Conservation (phyloP, 92 coral and sea anemone genomes). For the Porites evermanni region DNA sequence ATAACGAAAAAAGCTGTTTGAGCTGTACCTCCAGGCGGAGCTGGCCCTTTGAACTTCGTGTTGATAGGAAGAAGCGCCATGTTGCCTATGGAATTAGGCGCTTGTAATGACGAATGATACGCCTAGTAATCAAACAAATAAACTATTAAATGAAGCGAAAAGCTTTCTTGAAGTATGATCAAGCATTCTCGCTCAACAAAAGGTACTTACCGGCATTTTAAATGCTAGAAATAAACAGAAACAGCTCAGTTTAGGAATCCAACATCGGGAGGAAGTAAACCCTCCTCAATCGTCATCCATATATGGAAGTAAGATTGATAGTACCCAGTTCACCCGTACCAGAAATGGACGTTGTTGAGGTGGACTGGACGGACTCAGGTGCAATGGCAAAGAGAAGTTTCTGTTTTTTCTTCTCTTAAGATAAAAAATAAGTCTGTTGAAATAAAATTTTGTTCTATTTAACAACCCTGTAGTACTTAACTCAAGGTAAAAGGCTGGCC, state of each 20-base stretch:
- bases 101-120: slow-evolving; percentile 91
- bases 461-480: no score
- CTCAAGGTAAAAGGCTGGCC: no score
- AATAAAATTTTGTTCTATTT: no score
- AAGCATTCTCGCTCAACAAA: background rate
- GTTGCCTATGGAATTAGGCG: slow-evolving; percentile 87
- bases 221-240: slow-evolving; percentile 27
- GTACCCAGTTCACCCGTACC: slow-evolving; percentile 12
- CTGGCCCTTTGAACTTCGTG: slow-evolving; percentile 95
- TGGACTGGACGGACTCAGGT: background rate
- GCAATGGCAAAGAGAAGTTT: no score
- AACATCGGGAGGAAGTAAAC: slow-evolving; percentile 45
- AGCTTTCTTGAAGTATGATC: background rate
- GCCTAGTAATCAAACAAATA: slow-evolving; percentile 66
- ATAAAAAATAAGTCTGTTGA: no score
- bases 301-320: slow-evolving; percentile 17
- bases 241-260: background rate
- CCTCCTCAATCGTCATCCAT: slow-evolving; percentile 31
- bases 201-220: slow-evolving; percentile 40
- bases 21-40: slow-evolving; percentile 91
- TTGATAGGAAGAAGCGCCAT: slow-evolving; percentile 99
- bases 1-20: background rate
- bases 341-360: background rate
- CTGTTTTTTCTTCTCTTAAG: no score
- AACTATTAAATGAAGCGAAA: background rate